These are phyloP conservation scores for Yponomeuta evonymella DNA, from an alignment of 2,888 invertebrate genomes.

Conservation along the genomic window DNA sequence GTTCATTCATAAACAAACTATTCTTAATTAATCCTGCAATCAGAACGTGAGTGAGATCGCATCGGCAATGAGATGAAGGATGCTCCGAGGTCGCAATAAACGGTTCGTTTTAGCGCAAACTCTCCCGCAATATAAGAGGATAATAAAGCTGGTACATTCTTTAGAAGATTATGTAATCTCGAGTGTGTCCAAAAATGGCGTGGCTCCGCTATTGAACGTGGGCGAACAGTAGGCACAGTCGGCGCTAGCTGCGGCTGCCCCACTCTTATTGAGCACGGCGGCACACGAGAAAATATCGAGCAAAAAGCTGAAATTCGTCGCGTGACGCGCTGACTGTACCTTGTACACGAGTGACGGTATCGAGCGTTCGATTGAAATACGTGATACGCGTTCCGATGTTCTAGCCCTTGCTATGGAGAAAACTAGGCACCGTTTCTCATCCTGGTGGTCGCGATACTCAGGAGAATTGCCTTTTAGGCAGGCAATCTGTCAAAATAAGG, in stretches of 20 bases:
- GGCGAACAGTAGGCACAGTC: background rate
- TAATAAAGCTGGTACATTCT: background rate
- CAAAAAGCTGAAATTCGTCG: too few species aligned
- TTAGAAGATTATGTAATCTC: conserved; percentile 1
- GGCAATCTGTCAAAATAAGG: too few species aligned
- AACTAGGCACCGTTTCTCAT: conserved; percentile 4
- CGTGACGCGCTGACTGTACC: too few species aligned
- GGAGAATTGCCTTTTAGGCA: too few species aligned
- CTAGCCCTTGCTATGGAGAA: conserved; percentile 25
- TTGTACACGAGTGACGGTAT: background rate
- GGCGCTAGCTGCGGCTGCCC: too few species aligned
- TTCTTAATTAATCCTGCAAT: conserved; percentile 6
- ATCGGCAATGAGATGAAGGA: background rate
- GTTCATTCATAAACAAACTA: conserved; percentile 1
- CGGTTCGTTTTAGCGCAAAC: background rate
- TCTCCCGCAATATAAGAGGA: background rate
- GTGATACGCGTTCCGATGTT: conserved; percentile 47
- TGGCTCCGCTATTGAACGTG: background rate
- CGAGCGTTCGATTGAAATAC: conserved; percentile 57
- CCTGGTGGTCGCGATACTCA: too few species aligned
- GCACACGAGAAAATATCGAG: too few species aligned
- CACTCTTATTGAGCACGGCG: too few species aligned
- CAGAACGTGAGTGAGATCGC: background rate
- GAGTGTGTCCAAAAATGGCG: background rate
- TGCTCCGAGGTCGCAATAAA: background rate